These are phyloP conservation scores for Trichechus manatus DNA, from an alignment of 2,113 vertebrate genomes.

Conservation along the genomic window DNA sequence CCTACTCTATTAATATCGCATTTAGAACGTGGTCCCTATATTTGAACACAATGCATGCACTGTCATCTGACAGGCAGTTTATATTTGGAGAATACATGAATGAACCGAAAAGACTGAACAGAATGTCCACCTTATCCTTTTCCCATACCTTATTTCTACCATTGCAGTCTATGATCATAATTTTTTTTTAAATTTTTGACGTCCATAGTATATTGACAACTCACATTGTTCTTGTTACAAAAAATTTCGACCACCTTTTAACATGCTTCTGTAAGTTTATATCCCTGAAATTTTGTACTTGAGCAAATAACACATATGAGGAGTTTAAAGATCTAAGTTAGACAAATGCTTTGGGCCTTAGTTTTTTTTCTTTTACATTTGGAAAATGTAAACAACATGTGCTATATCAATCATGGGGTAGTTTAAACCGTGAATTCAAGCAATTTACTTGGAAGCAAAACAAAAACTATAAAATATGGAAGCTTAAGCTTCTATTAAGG, in stretches of 20 bases:
- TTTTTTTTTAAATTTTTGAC: not conserved
- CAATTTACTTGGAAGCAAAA: slow-evolving; percentile 39
- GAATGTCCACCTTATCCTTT: not conserved
- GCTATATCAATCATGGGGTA: not conserved
- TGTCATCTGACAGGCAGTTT: not conserved
- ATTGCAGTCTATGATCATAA: not conserved
- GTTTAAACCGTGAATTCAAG: slow-evolving; percentile 30
- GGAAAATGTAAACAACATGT: not conserved
- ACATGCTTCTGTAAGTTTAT: not conserved
- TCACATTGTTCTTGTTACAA: not conserved
- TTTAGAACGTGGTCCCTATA: not conserved
- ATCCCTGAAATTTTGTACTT: not conserved
- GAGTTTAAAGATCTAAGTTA: slow-evolving; percentile 16
- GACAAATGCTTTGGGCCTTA: not conserved
- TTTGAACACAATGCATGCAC: not conserved
- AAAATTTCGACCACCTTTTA: not conserved
- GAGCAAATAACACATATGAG: not conserved
- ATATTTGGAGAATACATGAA: not conserved
- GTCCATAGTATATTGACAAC: not conserved
- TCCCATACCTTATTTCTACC: not conserved
- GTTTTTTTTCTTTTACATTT: slow-evolving; percentile 13
- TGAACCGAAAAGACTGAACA: not conserved
- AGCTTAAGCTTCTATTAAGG: slow-evolving; percentile 17
- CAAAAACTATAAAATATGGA: slow-evolving; percentile 22
- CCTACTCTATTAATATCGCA: not conserved